phyloP scores from a whole-genome alignment of 2,888 invertebrate genomes.

The Megamerina dolium region DNA sequence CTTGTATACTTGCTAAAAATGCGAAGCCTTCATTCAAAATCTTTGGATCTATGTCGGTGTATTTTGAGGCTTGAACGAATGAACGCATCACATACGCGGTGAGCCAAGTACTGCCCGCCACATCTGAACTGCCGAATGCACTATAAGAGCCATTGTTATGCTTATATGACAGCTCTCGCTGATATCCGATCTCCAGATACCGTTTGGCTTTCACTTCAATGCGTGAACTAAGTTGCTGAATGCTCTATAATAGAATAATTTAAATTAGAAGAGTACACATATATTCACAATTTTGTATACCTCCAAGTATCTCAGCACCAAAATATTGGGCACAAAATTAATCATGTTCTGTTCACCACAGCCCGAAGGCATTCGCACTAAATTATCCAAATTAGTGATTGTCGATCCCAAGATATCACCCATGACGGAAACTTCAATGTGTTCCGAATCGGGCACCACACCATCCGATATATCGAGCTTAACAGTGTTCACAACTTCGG shows the following conservation, averaged over 20 bases:
- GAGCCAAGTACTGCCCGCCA: slow-evolving; percentile 64
- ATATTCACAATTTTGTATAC: slow-evolving; percentile 32
- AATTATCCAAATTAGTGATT: slow-evolving; percentile 52
- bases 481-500: slow-evolving; percentile 44
- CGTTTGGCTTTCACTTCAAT: slow-evolving; percentile 54
- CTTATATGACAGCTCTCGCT: slow-evolving; percentile 65
- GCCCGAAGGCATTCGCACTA: slow-evolving; percentile 58
- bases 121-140: slow-evolving; percentile 63
- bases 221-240: slow-evolving; percentile 59
- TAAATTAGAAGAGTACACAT: slow-evolving; percentile 2
- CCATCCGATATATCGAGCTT: slow-evolving; percentile 51
- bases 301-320: slow-evolving; percentile 57
- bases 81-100: slow-evolving; percentile 75
- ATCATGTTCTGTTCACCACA: slow-evolving; percentile 69
- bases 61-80: slow-evolving; percentile 62
- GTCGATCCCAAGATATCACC: slow-evolving; percentile 53
- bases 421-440: slow-evolving; percentile 53
- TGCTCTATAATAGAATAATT: slow-evolving; percentile 47
- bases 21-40: slow-evolving; percentile 60
- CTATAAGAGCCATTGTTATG: slow-evolving; percentile 70
- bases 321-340: slow-evolving; percentile 59
- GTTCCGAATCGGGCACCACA: slow-evolving; percentile 54
- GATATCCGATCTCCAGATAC: slow-evolving; percentile 57
- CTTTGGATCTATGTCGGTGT: slow-evolving; percentile 61
- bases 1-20: slow-evolving; percentile 65